Percentiles rank a stretch among this genome's conserved stretches.
These are phyloP conservation scores for Hycleus cichorii DNA, from an alignment of 1,140 invertebrate genomes.

Conservation along the genomic window DNA sequence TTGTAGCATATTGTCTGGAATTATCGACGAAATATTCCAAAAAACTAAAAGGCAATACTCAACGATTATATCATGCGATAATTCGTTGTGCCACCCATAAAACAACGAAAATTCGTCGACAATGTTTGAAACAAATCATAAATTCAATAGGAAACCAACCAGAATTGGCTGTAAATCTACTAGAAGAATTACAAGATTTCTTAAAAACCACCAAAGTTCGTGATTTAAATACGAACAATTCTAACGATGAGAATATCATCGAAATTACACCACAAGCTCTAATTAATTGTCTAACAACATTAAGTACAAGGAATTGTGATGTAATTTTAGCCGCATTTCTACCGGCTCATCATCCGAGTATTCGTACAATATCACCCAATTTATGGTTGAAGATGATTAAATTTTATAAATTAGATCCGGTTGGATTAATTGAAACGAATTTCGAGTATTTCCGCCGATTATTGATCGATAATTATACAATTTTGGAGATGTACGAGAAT, in stretches of 20 bases:
- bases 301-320: slow-evolving; percentile 47
- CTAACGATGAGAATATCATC: slow-evolving; percentile 6
- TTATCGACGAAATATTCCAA: no score
- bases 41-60: no score
- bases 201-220: slow-evolving; percentile 50
- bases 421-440: slow-evolving; percentile 49
- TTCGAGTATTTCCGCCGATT: slow-evolving; percentile 5
- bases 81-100: slow-evolving; percentile 47
- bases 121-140: slow-evolving; percentile 27
- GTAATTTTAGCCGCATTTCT: slow-evolving; percentile 55
- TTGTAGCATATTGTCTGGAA: no score
- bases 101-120: slow-evolving; percentile 35
- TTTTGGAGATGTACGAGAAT: slow-evolving; percentile 43
- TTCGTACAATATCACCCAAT: slow-evolving; percentile 45
- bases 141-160: no score
- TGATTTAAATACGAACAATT: slow-evolving; percentile 9
- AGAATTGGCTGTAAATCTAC: neutral
- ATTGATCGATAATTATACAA: neutral
- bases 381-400: slow-evolving; percentile 58
- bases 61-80: no score
- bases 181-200: slow-evolving; percentile 53
- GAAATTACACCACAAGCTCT: slow-evolving; percentile 27
- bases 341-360: slow-evolving; percentile 60
- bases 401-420: slow-evolving; percentile 49
- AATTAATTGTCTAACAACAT: slow-evolving; percentile 44